A percentile compares a stretch with the other conserved stretches of the same genome.
Evolutionary conservation across 2,888 invertebrate species (phyloP).

Genomic region (Alviniconcha strummeri): DNA sequence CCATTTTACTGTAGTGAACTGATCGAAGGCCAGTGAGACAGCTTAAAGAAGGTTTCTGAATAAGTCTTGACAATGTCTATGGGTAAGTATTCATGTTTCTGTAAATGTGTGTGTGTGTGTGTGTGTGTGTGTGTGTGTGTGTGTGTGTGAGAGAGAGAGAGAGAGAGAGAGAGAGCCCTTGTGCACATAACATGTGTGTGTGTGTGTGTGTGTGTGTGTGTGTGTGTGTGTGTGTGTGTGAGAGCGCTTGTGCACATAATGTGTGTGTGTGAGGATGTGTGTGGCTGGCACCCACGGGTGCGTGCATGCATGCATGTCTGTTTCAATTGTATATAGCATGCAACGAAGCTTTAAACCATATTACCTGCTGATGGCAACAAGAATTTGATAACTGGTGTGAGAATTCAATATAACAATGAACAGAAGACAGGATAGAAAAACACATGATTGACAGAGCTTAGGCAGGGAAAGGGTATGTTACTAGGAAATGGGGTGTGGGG

Average conservation of each 20-base stretch:
- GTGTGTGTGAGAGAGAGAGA: constrained; percentile 6
- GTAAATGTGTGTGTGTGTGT: not conserved
- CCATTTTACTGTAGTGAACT: no score
- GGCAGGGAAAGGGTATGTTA: no score
- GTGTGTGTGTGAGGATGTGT: not conserved
- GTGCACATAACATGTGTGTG: not conserved
- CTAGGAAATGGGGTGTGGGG: no score
- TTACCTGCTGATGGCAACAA: no score
- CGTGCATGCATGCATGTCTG: not conserved
- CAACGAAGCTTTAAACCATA: no score
- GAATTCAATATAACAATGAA: no score
- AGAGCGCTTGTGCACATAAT: not conserved
- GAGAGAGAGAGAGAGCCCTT: not conserved
- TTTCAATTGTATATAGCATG: no score
- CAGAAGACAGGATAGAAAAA: no score
- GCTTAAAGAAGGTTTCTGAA: no score
- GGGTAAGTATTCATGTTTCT: not conserved
- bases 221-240: constrained; percentile 5
- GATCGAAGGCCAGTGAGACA: no score
- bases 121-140: constrained; percentile 8
- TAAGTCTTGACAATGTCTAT: not conserved
- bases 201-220: not conserved
- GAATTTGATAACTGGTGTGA: no score
- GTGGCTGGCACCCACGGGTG: not conserved
- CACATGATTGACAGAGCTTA: no score